Evolutionary conservation across 2,888 invertebrate species (phyloP), one percentile per base, ranked within the genome.

Genomic region (Geophilus truncorum): DNA sequence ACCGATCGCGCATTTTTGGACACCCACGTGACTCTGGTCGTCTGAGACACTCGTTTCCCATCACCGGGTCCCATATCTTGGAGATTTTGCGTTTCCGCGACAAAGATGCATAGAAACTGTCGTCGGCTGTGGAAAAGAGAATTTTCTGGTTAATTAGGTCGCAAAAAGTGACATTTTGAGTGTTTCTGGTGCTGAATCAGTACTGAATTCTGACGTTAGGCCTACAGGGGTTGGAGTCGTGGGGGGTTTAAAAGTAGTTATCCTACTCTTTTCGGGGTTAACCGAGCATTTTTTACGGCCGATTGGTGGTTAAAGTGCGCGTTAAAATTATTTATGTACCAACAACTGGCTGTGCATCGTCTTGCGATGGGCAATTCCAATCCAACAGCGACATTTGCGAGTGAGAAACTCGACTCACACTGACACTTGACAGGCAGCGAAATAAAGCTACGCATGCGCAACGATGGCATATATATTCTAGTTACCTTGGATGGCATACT

Each of bases 21-120:
- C 23, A 7, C 62, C 79, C 15, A 79, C 7, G 25, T 80, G 76
- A 30, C 7, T 51, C 32, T 12, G 23, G 25, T 81, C 81, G 15
- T 23, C 21, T n/a, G 70, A 3, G 1, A 81, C 78, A 34, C 77
- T 80, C 5, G 81, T n/a, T n/a, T n/a, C n/a, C n/a, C n/a, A 81
- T 77, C 82, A 82, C 75, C 5, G 79, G 81, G n/a, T 82, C 82
- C 82, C 82, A 82, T 81, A 82, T 81, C 34, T 82, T 82, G 5
- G 82, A 82, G 15, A 82, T 81, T 40, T 82, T 82, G 1, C 82
- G 62, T 40, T 82, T 82, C 1, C 82, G 70, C 10, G 81, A 80
- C 36, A 79, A 23, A 12, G 82, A 80, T 4, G 82, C 40, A 25
- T 51, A 81, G n/a, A 82, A 40, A 62, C 76, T 80, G 34, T 81